Conservation (phyloP, 2,113 vertebrate species). For the Sphaerodactylus townsendi region DNA sequence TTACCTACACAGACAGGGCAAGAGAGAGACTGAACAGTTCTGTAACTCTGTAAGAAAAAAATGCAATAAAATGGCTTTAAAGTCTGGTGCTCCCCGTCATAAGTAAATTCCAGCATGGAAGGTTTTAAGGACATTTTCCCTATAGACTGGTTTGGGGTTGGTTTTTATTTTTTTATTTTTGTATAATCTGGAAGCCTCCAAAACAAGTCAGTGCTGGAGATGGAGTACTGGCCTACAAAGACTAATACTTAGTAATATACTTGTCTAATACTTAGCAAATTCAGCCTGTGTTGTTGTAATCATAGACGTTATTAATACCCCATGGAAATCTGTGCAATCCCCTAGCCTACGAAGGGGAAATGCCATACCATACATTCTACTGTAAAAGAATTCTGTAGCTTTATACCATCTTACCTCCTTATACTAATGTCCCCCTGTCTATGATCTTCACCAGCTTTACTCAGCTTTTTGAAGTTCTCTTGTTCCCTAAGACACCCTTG, state of each 20-base stretch:
- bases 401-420: not conserved
- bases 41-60: not conserved
- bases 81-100: fast-evolving
- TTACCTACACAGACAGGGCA: not conserved
- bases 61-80: not conserved
- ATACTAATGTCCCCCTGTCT: too few relatives aligned
- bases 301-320: not conserved
- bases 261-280: not conserved
- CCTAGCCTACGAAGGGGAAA: not conserved
- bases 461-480: too few relatives aligned
- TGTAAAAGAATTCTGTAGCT: not conserved
- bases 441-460: too few relatives aligned
- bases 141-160: fast-evolving
- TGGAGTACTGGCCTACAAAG: not conserved
- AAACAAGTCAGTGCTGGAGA: not conserved
- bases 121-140: not conserved
- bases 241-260: too few relatives aligned
- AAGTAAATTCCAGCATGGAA: not conserved
- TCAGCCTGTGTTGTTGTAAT: not conserved
- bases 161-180: not conserved
- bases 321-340: not conserved
- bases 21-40: not conserved
- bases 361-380: not conserved
- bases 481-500: too few relatives aligned
- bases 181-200: constrained; percentile 10